These are phyloP conservation scores for Setophaga coronata DNA, from an alignment of 2,113 vertebrate genomes.

Conservation along the genomic window DNA sequence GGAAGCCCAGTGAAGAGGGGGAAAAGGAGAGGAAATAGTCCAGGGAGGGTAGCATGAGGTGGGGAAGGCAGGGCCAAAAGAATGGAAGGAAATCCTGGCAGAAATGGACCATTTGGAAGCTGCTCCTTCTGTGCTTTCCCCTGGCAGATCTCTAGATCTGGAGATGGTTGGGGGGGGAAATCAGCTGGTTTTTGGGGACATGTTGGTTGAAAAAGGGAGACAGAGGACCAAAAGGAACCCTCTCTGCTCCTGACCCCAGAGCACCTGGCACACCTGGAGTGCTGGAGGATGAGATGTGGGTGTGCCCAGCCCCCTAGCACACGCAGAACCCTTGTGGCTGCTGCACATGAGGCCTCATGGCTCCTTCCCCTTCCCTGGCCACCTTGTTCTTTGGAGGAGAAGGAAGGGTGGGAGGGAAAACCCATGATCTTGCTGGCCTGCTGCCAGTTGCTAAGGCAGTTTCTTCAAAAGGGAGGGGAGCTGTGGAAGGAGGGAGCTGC, in stretches of 20 bases:
- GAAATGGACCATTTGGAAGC: background rate
- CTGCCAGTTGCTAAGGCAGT: conserved; percentile 40
- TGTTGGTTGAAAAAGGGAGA: background rate
- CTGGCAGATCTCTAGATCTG: background rate
- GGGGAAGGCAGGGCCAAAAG: background rate
- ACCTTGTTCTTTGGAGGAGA: background rate
- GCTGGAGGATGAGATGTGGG: background rate
- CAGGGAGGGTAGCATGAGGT: background rate
- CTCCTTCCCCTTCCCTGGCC: background rate
- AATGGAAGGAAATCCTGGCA: conserved; percentile 26
- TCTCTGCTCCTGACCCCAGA: fast-evolving
- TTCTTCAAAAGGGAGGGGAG: background rate
- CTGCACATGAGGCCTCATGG: fast-evolving
- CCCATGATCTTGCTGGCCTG: conserved; percentile 1
- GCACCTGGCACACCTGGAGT: background rate
- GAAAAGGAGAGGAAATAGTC: background rate
- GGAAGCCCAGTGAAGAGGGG: background rate
- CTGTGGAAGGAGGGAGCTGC: conserved; percentile 3
- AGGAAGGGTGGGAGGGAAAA: background rate
- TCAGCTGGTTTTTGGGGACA: fast-evolving
- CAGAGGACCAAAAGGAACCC: background rate
- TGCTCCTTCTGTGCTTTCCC: background rate
- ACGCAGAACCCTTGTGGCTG: background rate
- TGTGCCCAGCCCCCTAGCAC: background rate
- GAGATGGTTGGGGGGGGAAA: background rate